Base-by-base conservation (phyloP, 2,113 vertebrate genomes). In the Capricornis sumatraensis region DNA sequence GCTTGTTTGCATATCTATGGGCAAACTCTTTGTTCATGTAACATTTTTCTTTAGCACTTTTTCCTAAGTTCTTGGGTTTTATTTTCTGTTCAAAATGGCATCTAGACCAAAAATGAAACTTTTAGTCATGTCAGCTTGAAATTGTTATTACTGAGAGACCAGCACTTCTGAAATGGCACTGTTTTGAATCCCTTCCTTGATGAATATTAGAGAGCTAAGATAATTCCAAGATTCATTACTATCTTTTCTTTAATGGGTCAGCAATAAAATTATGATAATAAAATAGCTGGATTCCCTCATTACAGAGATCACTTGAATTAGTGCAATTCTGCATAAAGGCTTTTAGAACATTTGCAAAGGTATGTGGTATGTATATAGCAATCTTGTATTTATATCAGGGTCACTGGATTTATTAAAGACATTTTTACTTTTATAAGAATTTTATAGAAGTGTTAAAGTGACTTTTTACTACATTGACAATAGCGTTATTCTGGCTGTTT, bases 401-500 rank as follows among this genome's bases (percentile, higher is more conserved):
- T 94, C 91, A 91, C 71, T 91, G 76, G 30, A 96, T 96, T 93
- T 90, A 90, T 89, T 94, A 93, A 93, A 97, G 82, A 2, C n/a
- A 95, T 79, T 97, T 92, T 91, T 95, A 27, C 86, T 95, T 95
- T 97, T 74, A 43, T 74, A 96, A 95, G 21, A 87, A 84, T 96
- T 98, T 97, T 95, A 89, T 74, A 53, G 47, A 79, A 55, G 16
- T 93, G 27, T 86, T 96, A 96, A 95, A 87, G 14, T 1, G 74
- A 36, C 36, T 94, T 96, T 98, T 98, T 97, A 95, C 43, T n/a
- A 1, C 92, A 95, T 87, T 98, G 86, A 94, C 47, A 94, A 43
- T 95, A 60, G 30, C 58, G 95, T 92, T 96, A 90, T 94, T 94
- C 83, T 85, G 52, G 11, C n/a, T 93, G n/a, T 95, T 97, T 84